Evolutionary conservation across 2,888 invertebrate species (phyloP).

Genomic region (Cataglyphis livida): DNA sequence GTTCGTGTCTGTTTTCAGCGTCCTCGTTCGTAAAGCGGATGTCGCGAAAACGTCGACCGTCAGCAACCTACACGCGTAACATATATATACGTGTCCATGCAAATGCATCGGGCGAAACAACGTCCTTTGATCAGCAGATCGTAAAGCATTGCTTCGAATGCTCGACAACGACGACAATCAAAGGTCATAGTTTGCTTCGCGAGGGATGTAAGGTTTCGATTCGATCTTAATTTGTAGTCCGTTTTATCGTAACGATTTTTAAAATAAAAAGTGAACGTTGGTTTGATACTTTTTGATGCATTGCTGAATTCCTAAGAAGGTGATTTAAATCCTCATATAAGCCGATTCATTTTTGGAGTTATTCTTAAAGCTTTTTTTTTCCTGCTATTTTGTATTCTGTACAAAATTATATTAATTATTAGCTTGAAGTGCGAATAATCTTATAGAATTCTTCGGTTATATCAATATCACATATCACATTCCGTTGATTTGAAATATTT

Average conservation of each 20-base stretch:
- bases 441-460: background rate
- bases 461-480: slow-evolving; percentile 2
- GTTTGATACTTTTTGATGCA: background rate
- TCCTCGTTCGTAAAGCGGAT: background rate
- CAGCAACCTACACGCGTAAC: slow-evolving; percentile 33
- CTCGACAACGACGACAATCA: slow-evolving; percentile 49
- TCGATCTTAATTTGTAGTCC: slow-evolving; percentile 44
- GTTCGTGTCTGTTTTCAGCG: background rate
- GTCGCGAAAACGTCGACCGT: slow-evolving; percentile 9
- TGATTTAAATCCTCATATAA: background rate
- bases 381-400: background rate
- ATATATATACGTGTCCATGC: slow-evolving; percentile 40
- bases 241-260: slow-evolving; percentile 19
- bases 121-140: slow-evolving; percentile 66
- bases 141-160: slow-evolving; percentile 64
- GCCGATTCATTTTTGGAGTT: background rate
- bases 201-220: slow-evolving; percentile 6
- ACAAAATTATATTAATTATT: background rate
- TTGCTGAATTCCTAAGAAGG: background rate
- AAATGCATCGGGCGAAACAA: slow-evolving; percentile 31
- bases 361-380: background rate
- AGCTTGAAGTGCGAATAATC: background rate
- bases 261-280: background rate
- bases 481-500: slow-evolving; percentile 3
- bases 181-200: slow-evolving; percentile 60